Evolutionary conservation across 2,113 vertebrate genomes (phyloP).

Genomic region (Pristiophorus japonicus): DNA sequence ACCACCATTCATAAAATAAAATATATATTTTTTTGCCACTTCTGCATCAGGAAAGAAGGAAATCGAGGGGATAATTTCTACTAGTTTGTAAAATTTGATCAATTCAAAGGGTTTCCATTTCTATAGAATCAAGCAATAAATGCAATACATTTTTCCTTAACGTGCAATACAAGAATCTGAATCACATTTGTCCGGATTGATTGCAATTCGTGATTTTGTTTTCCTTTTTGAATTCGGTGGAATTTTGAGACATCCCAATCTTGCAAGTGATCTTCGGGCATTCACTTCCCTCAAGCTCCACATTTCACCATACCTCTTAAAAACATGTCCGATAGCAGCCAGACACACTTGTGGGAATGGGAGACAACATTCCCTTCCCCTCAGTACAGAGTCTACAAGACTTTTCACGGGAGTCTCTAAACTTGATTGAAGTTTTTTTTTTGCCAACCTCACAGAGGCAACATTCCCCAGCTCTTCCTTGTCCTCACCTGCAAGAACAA

Average conservation of each 20-base stretch:
- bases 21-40: conserved; percentile 26
- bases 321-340: not conserved
- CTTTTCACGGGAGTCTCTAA: not conserved
- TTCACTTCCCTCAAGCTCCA: not conserved
- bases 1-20: conserved; percentile 37
- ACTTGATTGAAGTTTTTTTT: not conserved
- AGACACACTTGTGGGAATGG: not conserved
- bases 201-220: not conserved
- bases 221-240: not conserved
- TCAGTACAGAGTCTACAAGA: not conserved
- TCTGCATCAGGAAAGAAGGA: conserved; percentile 25
- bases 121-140: not conserved
- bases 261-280: not conserved
- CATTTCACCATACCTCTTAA: not conserved
- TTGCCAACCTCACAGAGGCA: conserved; percentile 4
- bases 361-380: not conserved
- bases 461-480: not conserved
- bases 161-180: conserved; percentile 33
- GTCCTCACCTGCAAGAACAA: not conserved
- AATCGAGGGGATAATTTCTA: not conserved
- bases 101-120: not conserved
- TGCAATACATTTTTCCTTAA: not conserved
- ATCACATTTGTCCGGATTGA: conserved; percentile 22
- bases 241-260: not conserved
- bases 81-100: not conserved